Evolutionary conservation across 1,140 invertebrate genomes (phyloP), one percentile per base, ranked within the genome.

Genomic region (Cylas formicarius): DNA sequence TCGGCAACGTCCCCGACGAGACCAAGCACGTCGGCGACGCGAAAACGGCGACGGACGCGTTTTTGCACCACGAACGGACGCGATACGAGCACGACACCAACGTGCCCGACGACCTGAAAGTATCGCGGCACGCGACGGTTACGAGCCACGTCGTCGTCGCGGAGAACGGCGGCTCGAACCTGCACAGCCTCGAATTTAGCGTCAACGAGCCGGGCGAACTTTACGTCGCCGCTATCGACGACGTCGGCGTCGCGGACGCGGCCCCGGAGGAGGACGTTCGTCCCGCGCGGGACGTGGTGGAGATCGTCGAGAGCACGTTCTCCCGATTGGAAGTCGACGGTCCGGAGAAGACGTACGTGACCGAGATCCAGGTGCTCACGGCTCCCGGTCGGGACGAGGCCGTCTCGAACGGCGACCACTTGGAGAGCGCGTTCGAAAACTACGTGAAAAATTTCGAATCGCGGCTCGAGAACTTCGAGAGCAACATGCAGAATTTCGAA

Each of bases 101-200:
- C 44, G 67, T 77, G 47, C 71, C 73, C 0, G 75, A 76, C 53
- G 74, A 77, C 55, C 66, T 76, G 37, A 77, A 76, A 65, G 72
- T 75, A 9, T 73, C 72, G 4, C 61, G 74, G 37, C 72, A 72
- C 58, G 67, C 72, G 4, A 22, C 31, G 2, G 10, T 44, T 3
- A 37, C 48, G 14, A 44, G 44, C 35, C 54, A 57, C 26, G 49
- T 60, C 3, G 62, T 56, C 36, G 52, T 63, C 11, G 59, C 49
- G 1, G 41, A 50, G 18, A 50, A 52, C 16, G 52, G 52, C 5
- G 38, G 36, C 3, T 37, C 52, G 2, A 54, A 52, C 38, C 35
- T 60, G 14, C 55, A 60, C 24, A 59, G 52, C 39, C 46, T 57
- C 21, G 52, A 57, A 31, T 39, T 56, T 8, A 51, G 45, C 26